Evolutionary conservation across 2,797 vertebrate genomes (phyloP).

Genomic region (Liasis olivaceus): DNA sequence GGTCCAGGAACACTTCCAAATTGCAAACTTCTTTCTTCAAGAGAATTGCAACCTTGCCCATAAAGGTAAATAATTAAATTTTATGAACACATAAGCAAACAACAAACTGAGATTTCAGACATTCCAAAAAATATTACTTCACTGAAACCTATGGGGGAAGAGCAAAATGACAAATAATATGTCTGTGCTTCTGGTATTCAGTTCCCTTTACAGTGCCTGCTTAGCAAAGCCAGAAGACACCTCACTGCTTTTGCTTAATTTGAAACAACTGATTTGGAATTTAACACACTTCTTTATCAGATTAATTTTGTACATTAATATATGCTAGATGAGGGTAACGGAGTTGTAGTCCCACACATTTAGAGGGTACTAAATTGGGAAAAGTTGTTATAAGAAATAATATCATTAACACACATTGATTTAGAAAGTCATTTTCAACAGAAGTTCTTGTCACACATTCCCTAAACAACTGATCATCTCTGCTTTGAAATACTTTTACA

Average conservation of each 20-base stretch:
- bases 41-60: background rate
- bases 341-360: background rate
- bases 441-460: slow-evolving; percentile 14
- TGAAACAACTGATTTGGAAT: slow-evolving; percentile 13
- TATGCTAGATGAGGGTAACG: background rate
- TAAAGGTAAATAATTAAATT: background rate
- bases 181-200: background rate
- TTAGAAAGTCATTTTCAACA: slow-evolving; percentile 45
- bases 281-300: background rate
- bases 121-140: background rate
- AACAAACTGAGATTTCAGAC: background rate
- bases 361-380: background rate
- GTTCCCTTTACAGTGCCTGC: background rate
- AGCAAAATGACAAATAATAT: background rate
- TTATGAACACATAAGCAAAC: background rate
- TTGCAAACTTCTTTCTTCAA: background rate
- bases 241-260: background rate
- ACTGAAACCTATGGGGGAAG: background rate
- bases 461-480: background rate
- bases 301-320: background rate
- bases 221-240: background rate
- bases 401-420: background rate
- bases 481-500: slow-evolving; percentile 17
- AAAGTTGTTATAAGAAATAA: slow-evolving; percentile 10
- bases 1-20: background rate